Evolutionary conservation across 1,140 invertebrate genomes (phyloP), one percentile per base, ranked within the genome.

Genomic region (Sycophila sp.): DNA sequence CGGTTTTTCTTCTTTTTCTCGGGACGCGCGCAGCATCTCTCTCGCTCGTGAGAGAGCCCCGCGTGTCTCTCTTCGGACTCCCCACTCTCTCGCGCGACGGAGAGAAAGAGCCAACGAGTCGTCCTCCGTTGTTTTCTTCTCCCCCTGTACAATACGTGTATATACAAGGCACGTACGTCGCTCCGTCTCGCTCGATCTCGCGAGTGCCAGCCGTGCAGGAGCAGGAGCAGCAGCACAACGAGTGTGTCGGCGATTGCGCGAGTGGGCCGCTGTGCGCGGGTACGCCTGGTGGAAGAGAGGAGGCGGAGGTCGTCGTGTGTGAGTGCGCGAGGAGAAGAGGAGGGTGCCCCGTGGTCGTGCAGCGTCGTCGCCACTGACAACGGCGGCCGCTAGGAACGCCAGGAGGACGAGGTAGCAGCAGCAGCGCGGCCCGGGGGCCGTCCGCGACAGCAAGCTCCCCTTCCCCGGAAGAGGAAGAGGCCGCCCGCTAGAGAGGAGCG

Each of bases 171-270:
- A n/a, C n/a, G n/a, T n/a, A n/a, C n/a, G 17, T 17, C 28, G 30
- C 28, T 55, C n/a, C 53, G 53, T 56, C 53, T 56, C 53, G 17
- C 53, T 56, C 53, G 30, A 36, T 36, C 42, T 63, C 28, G 28
- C 30, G 42, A 62, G 26, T 45, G 59, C 26, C 59, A 24, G 2
- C 13, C 19, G 56, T 59, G 49, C 49, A 24, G 36, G 26, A 30
- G 11, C 7, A 60, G 58, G 7, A 28, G 1, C 34, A 15, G 34
- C 36, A 13, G 34, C 55, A 32, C 55, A 17, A 38, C 32, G 45
- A n/a, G 45, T 24, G 45, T 22, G 45, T 4, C 5, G 24, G 22
- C 2, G 26, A 13, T 5, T 2, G 11, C 28, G 26, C 28, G 49
- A 15, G 26, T 30, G 15, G 11, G 24, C 11, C 5, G 13, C 5